Conservation (phyloP, 2,888 invertebrate species). For the Drosophila rellima region DNA sequence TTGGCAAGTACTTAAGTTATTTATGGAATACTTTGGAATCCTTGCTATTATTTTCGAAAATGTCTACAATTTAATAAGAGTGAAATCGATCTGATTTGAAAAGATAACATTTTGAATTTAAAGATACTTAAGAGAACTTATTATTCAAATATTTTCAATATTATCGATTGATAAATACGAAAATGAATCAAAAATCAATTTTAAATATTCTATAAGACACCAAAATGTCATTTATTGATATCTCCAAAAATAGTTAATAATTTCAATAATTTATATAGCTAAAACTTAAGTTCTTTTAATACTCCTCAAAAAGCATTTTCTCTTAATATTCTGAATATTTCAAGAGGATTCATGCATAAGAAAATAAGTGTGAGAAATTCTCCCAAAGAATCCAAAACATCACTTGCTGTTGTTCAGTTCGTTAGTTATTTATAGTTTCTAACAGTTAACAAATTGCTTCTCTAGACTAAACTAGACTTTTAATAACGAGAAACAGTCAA, state of each 20-base stretch:
- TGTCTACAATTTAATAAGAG: background rate
- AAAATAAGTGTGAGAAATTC: background rate
- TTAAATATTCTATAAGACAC: background rate
- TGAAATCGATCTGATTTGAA: background rate
- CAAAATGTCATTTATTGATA: background rate
- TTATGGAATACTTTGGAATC: background rate
- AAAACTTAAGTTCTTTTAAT: background rate
- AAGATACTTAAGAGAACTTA: no score
- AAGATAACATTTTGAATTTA: background rate
- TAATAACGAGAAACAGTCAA: conserved; percentile 74
- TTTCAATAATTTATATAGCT: no score
- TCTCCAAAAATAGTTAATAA: background rate
- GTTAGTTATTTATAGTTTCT: conserved; percentile 46
- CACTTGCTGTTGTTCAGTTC: background rate
- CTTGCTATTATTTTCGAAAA: background rate
- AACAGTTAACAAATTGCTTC: conserved; percentile 73
- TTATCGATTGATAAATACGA: background rate
- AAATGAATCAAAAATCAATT: background rate
- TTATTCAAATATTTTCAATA: background rate
- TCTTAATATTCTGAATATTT: background rate
- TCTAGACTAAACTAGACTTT: conserved; percentile 68
- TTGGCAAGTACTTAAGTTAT: background rate
- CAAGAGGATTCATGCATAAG: background rate
- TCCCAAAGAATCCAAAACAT: background rate
- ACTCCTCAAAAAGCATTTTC: background rate